Base-by-base conservation (phyloP, 2,797 vertebrate species). In the Falco columbarius region DNA sequence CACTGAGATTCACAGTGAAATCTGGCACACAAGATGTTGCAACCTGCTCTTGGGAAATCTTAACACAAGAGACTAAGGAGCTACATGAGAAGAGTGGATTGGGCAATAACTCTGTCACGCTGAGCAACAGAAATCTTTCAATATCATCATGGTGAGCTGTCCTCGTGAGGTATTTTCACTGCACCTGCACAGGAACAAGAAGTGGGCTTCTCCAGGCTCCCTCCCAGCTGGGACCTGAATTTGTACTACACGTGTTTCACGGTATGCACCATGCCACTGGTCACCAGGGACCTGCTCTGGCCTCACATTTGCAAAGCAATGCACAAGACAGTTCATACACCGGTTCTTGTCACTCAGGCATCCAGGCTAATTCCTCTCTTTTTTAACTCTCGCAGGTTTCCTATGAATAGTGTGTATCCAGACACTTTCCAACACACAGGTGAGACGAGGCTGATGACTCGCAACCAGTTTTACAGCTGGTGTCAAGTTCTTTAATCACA, bases 221-320 rank as follows among this genome's bases (percentile, higher is more conserved):
- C 8, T 83, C 32, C 29, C 9, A 10, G 19, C 4, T 44, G 44
- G 56, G 14, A 84, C 20, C 42, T 29, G 54, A 91, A 67, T 76
- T 49, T 70, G 51, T 46, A 52, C 1, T 1, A 18, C 30, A 46
- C 0, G 0, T 21, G 16, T 55, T 85, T 63, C 55, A 65, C 3
- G 17, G 20, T 58, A 34, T 51, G 58, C 29, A 56, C 55, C 23
- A 24, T 7, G 38, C 20, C 32, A 36, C 20, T 27, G 22, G 18
- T 51, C 55, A 79, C 21, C 59, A 73, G 47, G 21, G 34, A n/a
- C 14, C 6, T 56, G 34, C 46, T 80, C 20, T 70, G 42, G 56
- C 71, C 24, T 74, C 38, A 62, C 44, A 16, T 19, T 62, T 65
- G 47, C 66, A 90, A 79, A 59, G 16, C 44, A 76, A 38, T 3